These are phyloP conservation scores for Cylas formicarius DNA, from an alignment of 1,140 invertebrate genomes.

Conservation along the genomic window DNA sequence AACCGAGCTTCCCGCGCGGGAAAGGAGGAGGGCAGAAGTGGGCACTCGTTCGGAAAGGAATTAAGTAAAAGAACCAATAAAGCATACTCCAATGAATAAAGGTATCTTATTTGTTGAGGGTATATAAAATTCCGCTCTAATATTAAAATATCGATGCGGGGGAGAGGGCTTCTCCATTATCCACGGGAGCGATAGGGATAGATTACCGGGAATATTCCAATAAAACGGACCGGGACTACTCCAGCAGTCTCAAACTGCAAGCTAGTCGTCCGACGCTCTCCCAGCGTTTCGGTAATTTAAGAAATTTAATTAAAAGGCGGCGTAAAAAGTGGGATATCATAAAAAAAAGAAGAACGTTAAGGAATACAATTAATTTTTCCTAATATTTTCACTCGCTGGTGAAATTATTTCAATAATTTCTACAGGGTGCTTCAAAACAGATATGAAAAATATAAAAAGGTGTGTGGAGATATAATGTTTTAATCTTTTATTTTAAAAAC, in stretches of 20 bases:
- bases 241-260: conserved; percentile 11
- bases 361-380: conserved; percentile 3
- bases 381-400: background rate
- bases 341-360: conserved; percentile 13
- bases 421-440: no score
- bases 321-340: conserved; percentile 10
- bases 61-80: no score
- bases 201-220: conserved; percentile 19
- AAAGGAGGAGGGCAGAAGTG: no score
- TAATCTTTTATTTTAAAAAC: no score
- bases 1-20: background rate
- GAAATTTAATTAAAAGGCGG: conserved; percentile 17
- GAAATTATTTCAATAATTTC: no score
- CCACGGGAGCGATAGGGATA: conserved; percentile 9
- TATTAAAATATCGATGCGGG: conserved; percentile 23
- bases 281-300: conserved; percentile 13
- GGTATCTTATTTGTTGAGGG: conserved; percentile 8
- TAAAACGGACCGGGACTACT: conserved; percentile 21
- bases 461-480: no score
- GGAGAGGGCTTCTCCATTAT: conserved; percentile 20
- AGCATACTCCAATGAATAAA: conserved; percentile 10
- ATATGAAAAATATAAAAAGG: no score
- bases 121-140: conserved; percentile 18
- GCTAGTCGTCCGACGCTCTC: conserved; percentile 6
- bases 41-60: no score